Percentiles rank a stretch among this genome's conserved stretches.
These are phyloP conservation scores for Ormyrus thymus DNA, from an alignment of 2,888 invertebrate species.

Conservation along the genomic window DNA sequence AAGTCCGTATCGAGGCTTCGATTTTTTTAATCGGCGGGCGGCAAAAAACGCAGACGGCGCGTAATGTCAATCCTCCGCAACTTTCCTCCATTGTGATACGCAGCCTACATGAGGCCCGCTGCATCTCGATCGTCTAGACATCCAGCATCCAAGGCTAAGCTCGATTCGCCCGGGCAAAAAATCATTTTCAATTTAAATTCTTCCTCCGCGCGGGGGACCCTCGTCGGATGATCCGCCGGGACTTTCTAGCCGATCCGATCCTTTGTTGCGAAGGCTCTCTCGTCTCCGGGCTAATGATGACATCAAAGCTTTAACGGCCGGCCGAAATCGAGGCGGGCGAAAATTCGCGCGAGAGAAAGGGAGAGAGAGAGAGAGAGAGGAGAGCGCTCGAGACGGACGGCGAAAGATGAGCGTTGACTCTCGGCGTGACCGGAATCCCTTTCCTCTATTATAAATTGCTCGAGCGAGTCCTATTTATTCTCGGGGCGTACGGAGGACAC, in stretches of 20 bases:
- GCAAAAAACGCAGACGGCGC: neutral
- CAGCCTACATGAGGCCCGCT: neutral
- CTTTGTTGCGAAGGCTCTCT: no score
- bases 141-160: no score
- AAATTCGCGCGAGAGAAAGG: slow-evolving; percentile 27
- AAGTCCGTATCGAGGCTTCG: no score
- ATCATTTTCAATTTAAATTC: slow-evolving; percentile 40
- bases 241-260: neutral
- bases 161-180: slow-evolving; percentile 9
- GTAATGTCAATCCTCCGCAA: neutral
- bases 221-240: neutral
- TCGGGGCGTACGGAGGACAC: slow-evolving; percentile 10
- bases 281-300: slow-evolving; percentile 40
- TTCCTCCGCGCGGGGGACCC: slow-evolving; percentile 24
- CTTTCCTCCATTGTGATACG: neutral
- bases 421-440: slow-evolving; percentile 51
- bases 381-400: neutral
- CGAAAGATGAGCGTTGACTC: slow-evolving; percentile 20
- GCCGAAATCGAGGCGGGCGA: slow-evolving; percentile 30
- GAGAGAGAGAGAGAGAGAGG: neutral
- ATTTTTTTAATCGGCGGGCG: no score
- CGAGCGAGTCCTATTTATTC: slow-evolving; percentile 10
- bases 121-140: no score
- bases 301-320: slow-evolving; percentile 43
- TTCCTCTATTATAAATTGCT: slow-evolving; percentile 45